Base-by-base conservation (phyloP, 2,888 invertebrate genomes). In the Lasius platythorax region DNA sequence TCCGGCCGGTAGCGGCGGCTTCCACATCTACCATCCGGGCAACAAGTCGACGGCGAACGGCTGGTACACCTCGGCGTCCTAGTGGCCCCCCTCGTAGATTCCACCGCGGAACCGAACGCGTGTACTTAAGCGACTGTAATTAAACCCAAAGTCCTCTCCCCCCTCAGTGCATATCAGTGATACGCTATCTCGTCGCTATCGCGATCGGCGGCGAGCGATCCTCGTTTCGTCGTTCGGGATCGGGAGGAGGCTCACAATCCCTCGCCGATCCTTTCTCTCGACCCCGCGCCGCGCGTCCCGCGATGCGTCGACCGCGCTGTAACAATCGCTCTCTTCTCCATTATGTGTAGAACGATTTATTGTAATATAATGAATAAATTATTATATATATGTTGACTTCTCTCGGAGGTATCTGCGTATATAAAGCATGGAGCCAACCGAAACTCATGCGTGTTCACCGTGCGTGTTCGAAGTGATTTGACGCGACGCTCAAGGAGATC, bases 11-110 rank as follows among this genome's bases (percentile, higher is more conserved):
- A 95, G 96, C n/a, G 97, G 98, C 30, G 98, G 98, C 73, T 98
- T 98, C 95, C 98, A 98, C 95, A 96, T 98, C 63, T 98, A 98
- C 95, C 98, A 98, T 94, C 97, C 98, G 18, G 95, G 96, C 73
- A 97, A 97, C 95, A 97, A 97, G 93, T 96, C 96, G 84, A 96
- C 97, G 82, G 96, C 97, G 87, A 96, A 97, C 84, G 97, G 97
- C 93, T 98, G 98, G 98, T 98, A 98, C 94, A 96, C 97, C 83
- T 96, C 97, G 86, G 96, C 97, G 58, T 97, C 97, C 96, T 98
- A 97, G 96, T 95, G 93, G 92, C 91, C 86, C 86, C 88, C 87
- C 82, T 82, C 56, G 43, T 64, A 73, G 33, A 61, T 46, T 50
- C 46, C 40, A 30, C 28, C 58, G 15, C 43, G 23, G 23, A 23